Conservation (phyloP, 2,113 vertebrate species). For the Psilopsiagon aurifrons region DNA sequence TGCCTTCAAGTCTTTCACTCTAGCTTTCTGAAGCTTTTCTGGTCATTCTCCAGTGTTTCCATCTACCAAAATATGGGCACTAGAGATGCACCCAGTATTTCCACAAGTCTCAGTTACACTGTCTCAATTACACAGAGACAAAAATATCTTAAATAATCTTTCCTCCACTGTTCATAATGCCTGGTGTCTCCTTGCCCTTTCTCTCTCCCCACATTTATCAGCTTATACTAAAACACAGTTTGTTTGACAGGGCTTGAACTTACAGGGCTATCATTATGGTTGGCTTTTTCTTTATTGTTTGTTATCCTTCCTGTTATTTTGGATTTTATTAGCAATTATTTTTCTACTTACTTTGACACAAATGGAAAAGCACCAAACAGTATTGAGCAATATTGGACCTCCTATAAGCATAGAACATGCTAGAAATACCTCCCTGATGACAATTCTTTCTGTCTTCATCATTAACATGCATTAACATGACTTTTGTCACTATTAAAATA, state of each 20-base stretch:
- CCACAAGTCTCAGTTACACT: neutral
- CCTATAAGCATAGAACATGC: neutral
- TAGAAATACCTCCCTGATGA: neutral
- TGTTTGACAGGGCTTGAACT: neutral
- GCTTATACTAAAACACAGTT: neutral
- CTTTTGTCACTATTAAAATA: neutral
- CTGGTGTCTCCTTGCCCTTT: neutral
- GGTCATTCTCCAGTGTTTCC: neutral
- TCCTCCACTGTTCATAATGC: neutral
- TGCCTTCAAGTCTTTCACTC: neutral
- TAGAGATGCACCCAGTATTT: neutral
- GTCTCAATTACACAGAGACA: neutral
- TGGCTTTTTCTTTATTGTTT: neutral
- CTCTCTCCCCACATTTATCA: neutral
- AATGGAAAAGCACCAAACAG: neutral
- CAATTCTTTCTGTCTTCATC: neutral
- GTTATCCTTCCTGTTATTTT: neutral
- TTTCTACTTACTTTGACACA: neutral
- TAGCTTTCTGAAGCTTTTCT: neutral
- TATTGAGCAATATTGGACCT: neutral
- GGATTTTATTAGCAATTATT: neutral
- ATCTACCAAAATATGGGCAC: neutral
- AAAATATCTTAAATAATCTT: neutral
- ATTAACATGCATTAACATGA: neutral
- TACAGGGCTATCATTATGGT: neutral